Conservation (phyloP, 2,888 invertebrate genomes). For the Vannuccia rotundouncinata region DNA sequence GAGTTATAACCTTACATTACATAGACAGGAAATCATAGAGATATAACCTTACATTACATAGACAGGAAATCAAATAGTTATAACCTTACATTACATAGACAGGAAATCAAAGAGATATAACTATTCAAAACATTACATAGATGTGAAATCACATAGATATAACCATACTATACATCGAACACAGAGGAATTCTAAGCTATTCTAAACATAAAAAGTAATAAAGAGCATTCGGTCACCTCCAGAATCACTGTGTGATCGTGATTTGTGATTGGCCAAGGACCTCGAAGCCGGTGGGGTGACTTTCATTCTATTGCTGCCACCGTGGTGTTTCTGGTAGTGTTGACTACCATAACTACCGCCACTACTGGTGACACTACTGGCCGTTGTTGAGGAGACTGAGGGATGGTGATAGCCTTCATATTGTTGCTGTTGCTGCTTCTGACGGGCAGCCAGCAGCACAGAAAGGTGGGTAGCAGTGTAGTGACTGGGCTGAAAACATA, state of each 20-base stretch:
- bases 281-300: neutral
- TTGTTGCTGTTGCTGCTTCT: neutral
- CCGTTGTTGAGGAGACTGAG: neutral
- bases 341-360: neutral
- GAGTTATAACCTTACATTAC: too few relatives aligned
- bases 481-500: neutral
- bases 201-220: too few relatives aligned
- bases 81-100: too few relatives aligned
- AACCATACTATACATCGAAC: too few relatives aligned
- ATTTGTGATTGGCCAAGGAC: neutral
- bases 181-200: too few relatives aligned
- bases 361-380: neutral
- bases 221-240: too few relatives aligned
- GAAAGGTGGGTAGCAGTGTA: conserved; percentile 16
- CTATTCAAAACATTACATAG: too few relatives aligned
- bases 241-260: neutral
- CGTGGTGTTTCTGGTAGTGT: neutral
- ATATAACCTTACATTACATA: too few relatives aligned
- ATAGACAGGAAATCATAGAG: too few relatives aligned
- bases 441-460: neutral
- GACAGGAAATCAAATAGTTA: too few relatives aligned
- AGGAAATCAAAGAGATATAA: too few relatives aligned
- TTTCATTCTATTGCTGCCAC: neutral
- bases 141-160: too few relatives aligned
- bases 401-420: neutral